These are phyloP conservation scores for Galerucella calmariensis DNA, from an alignment of 2,888 invertebrate species.

Conservation along the genomic window DNA sequence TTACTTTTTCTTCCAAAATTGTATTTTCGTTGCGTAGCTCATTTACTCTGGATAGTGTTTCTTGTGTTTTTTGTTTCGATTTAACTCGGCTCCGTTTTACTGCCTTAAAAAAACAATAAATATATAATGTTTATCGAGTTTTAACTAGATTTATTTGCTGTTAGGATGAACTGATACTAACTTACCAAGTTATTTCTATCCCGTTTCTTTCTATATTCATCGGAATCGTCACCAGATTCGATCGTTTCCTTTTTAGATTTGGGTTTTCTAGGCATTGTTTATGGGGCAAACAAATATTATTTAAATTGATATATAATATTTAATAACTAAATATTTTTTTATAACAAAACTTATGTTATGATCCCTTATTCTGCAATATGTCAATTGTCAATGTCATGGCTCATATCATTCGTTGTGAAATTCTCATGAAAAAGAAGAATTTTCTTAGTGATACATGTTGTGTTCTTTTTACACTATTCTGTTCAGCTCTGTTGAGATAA, in stretches of 20 bases:
- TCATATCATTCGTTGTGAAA: neutral
- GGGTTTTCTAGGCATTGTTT: constrained; percentile 57
- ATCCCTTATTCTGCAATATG: constrained; percentile 4
- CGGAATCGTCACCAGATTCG: constrained; percentile 75
- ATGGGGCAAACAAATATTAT: neutral
- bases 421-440: neutral
- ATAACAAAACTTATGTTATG: neutral
- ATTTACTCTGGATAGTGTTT: constrained; percentile 79
- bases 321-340: neutral
- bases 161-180: neutral
- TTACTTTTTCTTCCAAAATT: constrained; percentile 82
- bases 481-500: too few species aligned
- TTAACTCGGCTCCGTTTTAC: constrained; percentile 86
- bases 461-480: too few species aligned
- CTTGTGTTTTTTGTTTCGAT: constrained; percentile 80
- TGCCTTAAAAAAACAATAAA: constrained; percentile 68
- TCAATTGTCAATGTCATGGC: constrained; percentile 8
- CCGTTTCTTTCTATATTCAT: constrained; percentile 76
- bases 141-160: neutral
- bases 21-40: constrained; percentile 83
- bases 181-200: constrained; percentile 83
- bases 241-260: constrained; percentile 63
- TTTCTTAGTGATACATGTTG: neutral
- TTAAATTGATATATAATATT: neutral
- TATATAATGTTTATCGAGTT: too few species aligned